phyloP scores from a whole-genome alignment of 1,140 invertebrate genomes.

The Hylaeus volcanicus region DNA sequence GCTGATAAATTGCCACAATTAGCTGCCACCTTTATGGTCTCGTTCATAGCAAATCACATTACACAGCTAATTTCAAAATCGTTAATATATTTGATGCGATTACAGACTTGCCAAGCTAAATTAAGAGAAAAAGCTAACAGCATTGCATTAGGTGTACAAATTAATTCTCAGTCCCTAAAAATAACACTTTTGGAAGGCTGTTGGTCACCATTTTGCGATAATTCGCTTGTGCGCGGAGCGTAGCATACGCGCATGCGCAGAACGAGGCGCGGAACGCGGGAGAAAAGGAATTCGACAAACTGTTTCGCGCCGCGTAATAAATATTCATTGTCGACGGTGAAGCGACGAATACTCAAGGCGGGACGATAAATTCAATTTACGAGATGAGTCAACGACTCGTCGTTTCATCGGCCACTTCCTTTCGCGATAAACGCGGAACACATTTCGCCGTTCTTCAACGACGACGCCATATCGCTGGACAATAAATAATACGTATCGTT shows the following conservation, averaged over 20 bases:
- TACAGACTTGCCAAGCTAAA: no score
- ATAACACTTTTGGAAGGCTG: no score
- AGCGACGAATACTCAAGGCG: slow-evolving; percentile 10
- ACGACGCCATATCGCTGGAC: slow-evolving; percentile 8
- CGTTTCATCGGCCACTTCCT: slow-evolving; percentile 18
- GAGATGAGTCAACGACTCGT: slow-evolving; percentile 31
- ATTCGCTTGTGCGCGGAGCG: no score
- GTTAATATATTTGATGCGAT: no score
- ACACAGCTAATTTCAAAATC: no score
- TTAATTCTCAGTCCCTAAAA: no score
- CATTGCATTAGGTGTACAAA: no score
- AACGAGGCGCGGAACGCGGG: neutral
- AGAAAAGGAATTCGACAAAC: slow-evolving; percentile 21
- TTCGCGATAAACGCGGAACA: slow-evolving; percentile 14
- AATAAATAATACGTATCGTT: slow-evolving; percentile 41
- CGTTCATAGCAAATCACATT: no score
- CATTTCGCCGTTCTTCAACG: neutral
- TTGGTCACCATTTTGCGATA: no score
- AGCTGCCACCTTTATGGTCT: no score
- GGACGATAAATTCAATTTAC: slow-evolving; percentile 47
- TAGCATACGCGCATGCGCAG: neutral
- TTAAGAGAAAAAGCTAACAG: no score
- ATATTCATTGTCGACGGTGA: slow-evolving; percentile 34
- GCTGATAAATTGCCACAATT: no score
- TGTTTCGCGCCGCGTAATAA: slow-evolving; percentile 27